Evolutionary conservation across 2,888 invertebrate species (phyloP).

Genomic region (Aphodius granarius): DNA sequence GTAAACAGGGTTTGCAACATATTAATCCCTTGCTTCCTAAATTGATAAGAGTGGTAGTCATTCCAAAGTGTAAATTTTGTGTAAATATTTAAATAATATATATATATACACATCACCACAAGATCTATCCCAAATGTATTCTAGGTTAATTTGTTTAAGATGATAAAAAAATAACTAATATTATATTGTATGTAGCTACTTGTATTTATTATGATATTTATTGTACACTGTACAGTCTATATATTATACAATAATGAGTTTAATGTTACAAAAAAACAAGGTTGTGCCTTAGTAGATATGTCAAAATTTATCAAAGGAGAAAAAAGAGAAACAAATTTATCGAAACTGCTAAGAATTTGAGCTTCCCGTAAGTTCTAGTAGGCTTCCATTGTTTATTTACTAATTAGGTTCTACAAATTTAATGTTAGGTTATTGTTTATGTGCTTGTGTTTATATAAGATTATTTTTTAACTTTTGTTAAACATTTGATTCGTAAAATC

Average conservation of each 20-base stretch:
- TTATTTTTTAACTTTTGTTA: no score
- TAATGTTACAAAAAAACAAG: slow-evolving; percentile 33
- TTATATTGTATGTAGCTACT: background rate
- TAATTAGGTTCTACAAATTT: background rate
- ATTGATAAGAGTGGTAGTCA: background rate
- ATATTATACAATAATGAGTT: background rate
- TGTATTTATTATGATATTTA: background rate
- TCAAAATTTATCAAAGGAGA: slow-evolving; percentile 48
- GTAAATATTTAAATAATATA: background rate
- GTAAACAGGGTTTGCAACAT: background rate
- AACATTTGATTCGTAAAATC: no score
- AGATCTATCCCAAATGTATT: background rate
- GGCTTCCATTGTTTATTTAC: background rate
- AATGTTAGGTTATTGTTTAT: no score
- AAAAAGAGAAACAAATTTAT: slow-evolving; percentile 18
- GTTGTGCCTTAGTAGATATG: slow-evolving; percentile 53
- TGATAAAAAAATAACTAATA: background rate
- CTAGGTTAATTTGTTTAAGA: background rate
- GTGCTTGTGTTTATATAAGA: no score
- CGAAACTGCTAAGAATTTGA: background rate
- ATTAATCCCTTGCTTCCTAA: background rate
- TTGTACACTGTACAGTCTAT: background rate
- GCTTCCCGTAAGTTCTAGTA: background rate
- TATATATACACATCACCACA: background rate
- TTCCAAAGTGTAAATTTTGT: background rate